Base-by-base conservation (phyloP, 2,113 vertebrate species). In the Malurus alboscapulatus region DNA sequence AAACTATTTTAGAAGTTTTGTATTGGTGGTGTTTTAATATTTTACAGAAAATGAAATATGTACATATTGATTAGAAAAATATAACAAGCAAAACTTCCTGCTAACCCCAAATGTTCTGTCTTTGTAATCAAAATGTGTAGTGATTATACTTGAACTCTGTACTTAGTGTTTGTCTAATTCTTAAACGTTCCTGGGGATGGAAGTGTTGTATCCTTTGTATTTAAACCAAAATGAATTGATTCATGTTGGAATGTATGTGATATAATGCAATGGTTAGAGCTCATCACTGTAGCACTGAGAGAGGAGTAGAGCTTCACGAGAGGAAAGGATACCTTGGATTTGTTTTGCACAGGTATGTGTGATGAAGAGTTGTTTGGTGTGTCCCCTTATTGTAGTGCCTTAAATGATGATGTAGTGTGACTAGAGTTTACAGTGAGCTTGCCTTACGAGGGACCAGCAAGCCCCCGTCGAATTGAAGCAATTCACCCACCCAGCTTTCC, bases 341-440 rank as follows among this genome's bases (percentile, higher is more conserved):
- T 98, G 98, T 98, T 98, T 98, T 98, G 98, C 98, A 98, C 98
- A 98, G 98, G 98, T 98, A 98, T 98, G 98, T 98, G 98, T 98
- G 98, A 97, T 98, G 98, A 97, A 97, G 96, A 97, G 92, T 98
- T 97, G 97, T 98, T 98, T 97, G 96, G 96, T 98, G 98, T 98
- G 97, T 96, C 96, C 95, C 95, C 96, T 97, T 97, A 97, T 98
- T 98, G 98, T 98, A 98, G 98, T 98, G 98, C 98, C 98, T 98
- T 98, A 98, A 98, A 98, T 98, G 98, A 98, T 97, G 95, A 98
- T 94, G 97, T 98, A 98, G 98, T 98, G 98, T 98, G 97, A 96
- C 93, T 98, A 98, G 98, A 97, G 98, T 98, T 98, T 98, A 98
- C 98, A 98, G 98, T 98, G 98, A 97, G 98, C 98, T 98, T 98